phyloP scores from a whole-genome alignment of 2,888 invertebrate genomes.

The Brenthis hecate region DNA sequence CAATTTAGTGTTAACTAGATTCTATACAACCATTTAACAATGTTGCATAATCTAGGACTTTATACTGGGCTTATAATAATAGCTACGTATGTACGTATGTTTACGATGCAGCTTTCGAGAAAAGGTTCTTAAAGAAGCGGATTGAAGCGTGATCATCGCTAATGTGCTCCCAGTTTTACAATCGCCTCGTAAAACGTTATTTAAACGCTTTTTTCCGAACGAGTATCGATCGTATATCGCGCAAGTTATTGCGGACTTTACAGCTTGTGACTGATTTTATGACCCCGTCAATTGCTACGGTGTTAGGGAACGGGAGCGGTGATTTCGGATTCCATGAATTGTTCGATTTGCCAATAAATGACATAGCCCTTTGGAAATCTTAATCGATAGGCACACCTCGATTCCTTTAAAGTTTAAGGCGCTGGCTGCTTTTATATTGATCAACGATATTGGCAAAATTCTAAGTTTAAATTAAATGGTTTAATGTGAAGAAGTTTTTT shows the following conservation, averaged over 20 bases:
- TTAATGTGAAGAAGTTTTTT: too few species aligned
- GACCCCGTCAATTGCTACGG: conserved; percentile 61
- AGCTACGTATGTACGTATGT: conserved; percentile 35
- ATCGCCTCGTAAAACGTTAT: conserved; percentile 66
- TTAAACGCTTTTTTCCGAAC: conserved; percentile 50
- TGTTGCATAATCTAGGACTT: conserved; percentile 23
- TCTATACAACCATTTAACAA: conserved; percentile 16
- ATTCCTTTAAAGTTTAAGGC: not conserved
- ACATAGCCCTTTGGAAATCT: conserved; percentile 20
- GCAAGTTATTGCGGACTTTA: conserved; percentile 71
- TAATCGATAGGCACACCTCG: conserved; percentile 15
- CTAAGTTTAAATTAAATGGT: too few species aligned
- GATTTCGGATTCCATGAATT: conserved; percentile 41
- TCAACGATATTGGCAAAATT: too few species aligned
- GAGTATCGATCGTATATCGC: conserved; percentile 74
- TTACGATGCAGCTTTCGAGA: conserved; percentile 57
- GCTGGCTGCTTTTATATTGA: not conserved
- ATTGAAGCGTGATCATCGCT: conserved; percentile 52
- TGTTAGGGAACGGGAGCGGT: conserved; percentile 49
- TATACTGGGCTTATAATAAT: conserved; percentile 1
- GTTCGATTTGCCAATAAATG: conserved; percentile 23
- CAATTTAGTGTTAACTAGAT: too few species aligned
- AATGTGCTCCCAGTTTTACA: conserved; percentile 72
- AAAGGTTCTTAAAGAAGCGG: conserved; percentile 56
- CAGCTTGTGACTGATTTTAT: conserved; percentile 79